These are phyloP conservation scores for Leistus spinibarbis DNA, from an alignment of 2,888 invertebrate genomes.

Conservation along the genomic window DNA sequence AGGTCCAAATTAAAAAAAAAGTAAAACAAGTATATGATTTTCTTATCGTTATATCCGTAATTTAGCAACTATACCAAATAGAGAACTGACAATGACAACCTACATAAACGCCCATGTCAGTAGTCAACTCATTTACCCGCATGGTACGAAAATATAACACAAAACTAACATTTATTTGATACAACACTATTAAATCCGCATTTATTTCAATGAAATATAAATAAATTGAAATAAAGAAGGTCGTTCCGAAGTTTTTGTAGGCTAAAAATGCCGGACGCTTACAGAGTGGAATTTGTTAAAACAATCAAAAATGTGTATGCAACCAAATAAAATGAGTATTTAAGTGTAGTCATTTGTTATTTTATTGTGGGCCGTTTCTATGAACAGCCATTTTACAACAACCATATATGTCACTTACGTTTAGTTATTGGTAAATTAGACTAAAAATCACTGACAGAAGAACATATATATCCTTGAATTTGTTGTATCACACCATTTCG, in stretches of 20 bases:
- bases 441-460: constrained; percentile 16
- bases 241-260: neutral
- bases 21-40: no score
- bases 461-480: constrained; percentile 25
- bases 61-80: neutral
- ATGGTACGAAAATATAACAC: constrained; percentile 17
- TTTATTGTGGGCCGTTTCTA: constrained; percentile 4
- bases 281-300: neutral
- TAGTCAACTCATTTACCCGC: neutral
- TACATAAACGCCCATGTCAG: constrained; percentile 32
- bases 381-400: constrained; percentile 37
- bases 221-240: neutral
- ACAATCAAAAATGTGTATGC: neutral
- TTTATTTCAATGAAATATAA: neutral
- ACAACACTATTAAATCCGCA: neutral
- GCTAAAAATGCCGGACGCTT: neutral
- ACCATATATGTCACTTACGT: constrained; percentile 33
- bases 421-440: constrained; percentile 33
- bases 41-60: no score
- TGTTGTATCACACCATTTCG: constrained; percentile 30
- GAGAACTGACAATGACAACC: constrained; percentile 4
- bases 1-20: no score
- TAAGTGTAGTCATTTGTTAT: neutral
- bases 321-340: neutral
- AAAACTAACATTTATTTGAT: neutral